Evolutionary conservation across 30 jellyfish, hydroid and myxozoan genomes (phyloP).

Genomic region (Sanderia malayensis): DNA sequence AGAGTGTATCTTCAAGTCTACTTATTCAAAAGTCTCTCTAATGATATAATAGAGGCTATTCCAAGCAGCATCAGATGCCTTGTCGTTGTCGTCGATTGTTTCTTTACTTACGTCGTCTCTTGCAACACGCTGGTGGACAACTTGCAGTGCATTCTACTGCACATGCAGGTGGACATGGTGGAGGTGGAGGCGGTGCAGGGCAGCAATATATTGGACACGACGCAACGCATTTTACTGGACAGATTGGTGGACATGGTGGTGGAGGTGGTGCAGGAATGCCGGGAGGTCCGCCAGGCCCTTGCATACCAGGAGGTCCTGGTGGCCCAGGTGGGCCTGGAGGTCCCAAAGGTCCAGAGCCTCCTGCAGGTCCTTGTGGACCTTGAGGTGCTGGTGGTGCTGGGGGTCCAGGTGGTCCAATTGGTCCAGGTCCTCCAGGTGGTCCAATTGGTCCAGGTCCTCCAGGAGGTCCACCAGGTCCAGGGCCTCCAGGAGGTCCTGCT

Average conservation of each 20-base stretch:
- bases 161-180: no score
- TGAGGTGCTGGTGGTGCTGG: slow-evolving; percentile 94
- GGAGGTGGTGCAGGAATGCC: slow-evolving; percentile 96
- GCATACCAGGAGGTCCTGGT: slow-evolving; percentile 52
- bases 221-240: slow-evolving; percentile 81
- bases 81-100: slow-evolving; percentile 7
- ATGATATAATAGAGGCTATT: neutral
- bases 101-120: slow-evolving; percentile 63
- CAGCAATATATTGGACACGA: slow-evolving; percentile 89
- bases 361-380: slow-evolving; percentile 94
- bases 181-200: no score
- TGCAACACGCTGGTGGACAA: no score
- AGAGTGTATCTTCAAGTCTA: slow-evolving; percentile 15
- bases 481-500: slow-evolving; percentile 86
- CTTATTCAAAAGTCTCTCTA: slow-evolving; percentile 7
- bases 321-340: slow-evolving; percentile 84
- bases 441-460: slow-evolving; percentile 88
- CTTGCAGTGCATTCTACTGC: no score
- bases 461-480: slow-evolving; percentile 89
- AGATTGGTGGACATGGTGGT: slow-evolving; percentile 83
- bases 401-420: slow-evolving; percentile 97
- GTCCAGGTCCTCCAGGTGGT: slow-evolving; percentile 90
- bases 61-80: slow-evolving; percentile 48
- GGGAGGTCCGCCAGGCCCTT: slow-evolving; percentile 46
- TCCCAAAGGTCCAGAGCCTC: slow-evolving; percentile 71